phyloP scores from a whole-genome alignment of 2,888 invertebrate species.

The Pherbina coryleti region DNA sequence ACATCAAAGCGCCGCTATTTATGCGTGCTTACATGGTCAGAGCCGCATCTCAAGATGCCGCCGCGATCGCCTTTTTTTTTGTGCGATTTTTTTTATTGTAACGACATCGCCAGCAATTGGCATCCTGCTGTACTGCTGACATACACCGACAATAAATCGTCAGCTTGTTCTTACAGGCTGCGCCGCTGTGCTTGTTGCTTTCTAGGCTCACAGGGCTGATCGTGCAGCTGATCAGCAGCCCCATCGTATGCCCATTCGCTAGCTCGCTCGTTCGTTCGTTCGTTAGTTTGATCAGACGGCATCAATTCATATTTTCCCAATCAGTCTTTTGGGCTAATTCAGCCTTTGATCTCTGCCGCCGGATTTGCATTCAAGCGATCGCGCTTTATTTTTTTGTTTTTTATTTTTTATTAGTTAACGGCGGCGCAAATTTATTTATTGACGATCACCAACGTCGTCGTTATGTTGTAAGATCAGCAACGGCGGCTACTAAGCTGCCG shows the following conservation, averaged over 20 bases:
- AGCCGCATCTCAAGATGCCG: neutral
- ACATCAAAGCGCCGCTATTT: constrained; percentile 34
- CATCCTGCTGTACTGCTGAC: constrained; percentile 32
- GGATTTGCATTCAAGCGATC: constrained; percentile 33
- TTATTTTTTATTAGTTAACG: constrained; percentile 6
- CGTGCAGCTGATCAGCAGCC: neutral
- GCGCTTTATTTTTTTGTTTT: neutral
- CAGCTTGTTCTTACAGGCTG: neutral
- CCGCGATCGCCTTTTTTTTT: neutral
- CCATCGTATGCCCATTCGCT: neutral
- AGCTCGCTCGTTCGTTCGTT: neutral
- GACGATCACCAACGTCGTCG: constrained; percentile 41
- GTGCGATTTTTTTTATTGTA: neutral
- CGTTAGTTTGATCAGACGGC: constrained; percentile 17
- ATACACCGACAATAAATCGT: constrained; percentile 35
- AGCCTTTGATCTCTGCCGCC: constrained; percentile 41
- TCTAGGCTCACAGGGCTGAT: neutral
- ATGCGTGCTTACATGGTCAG: constrained; percentile 26
- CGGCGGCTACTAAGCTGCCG: constrained; percentile 56
- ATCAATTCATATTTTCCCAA: constrained; percentile 44
- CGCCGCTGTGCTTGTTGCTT: neutral
- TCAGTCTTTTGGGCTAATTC: constrained; percentile 45
- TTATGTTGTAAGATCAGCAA: constrained; percentile 41
- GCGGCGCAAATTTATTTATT: constrained; percentile 47
- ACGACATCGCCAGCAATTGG: constrained; percentile 29